A percentile compares a stretch with the other conserved stretches of the same genome.
Conservation (phyloP, 2,113 vertebrate genomes). For the Formicarius rufipectus region DNA sequence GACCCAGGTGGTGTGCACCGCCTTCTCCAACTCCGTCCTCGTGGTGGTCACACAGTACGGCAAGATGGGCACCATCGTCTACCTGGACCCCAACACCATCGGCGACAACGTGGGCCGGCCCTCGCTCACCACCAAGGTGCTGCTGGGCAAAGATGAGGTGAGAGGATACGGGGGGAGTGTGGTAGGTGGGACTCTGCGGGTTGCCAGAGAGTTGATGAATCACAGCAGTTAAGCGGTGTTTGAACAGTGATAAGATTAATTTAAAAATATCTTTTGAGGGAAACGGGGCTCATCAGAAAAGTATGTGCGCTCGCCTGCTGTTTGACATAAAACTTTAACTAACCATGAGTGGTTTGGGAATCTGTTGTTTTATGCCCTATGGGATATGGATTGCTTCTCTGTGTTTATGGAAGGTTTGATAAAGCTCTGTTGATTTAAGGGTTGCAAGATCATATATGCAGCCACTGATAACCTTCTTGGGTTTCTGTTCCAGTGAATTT, state of each 20-base stretch:
- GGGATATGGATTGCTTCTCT: not conserved
- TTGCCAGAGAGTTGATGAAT: not conserved
- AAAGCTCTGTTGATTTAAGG: not conserved
- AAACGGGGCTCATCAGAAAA: not conserved
- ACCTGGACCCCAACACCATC: constrained; percentile 82
- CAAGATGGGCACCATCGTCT: constrained; percentile 91
- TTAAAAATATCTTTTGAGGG: not conserved
- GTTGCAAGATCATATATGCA: not conserved
- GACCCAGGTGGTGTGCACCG: constrained; percentile 91
- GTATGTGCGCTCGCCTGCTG: not conserved
- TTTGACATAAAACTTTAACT: not conserved
- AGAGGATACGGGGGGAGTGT: not conserved
- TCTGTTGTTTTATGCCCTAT: not conserved
- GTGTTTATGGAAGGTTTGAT: not conserved
- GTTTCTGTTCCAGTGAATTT: not conserved
- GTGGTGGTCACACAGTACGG: constrained; percentile 93
- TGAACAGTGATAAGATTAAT: not conserved
- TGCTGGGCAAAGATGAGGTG: constrained; percentile 96
- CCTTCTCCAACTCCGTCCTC: constrained; percentile 91
- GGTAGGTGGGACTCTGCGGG: not conserved
- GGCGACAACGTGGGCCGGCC: constrained; percentile 80
- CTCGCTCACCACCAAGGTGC: constrained; percentile 84
- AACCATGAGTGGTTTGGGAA: not conserved
- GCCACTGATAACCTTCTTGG: not conserved
- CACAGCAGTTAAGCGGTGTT: not conserved